Percentiles rank a stretch among this genome's conserved stretches.
Conservation (phyloP, 2,888 invertebrate species). For the Dryadula phaetusa region DNA sequence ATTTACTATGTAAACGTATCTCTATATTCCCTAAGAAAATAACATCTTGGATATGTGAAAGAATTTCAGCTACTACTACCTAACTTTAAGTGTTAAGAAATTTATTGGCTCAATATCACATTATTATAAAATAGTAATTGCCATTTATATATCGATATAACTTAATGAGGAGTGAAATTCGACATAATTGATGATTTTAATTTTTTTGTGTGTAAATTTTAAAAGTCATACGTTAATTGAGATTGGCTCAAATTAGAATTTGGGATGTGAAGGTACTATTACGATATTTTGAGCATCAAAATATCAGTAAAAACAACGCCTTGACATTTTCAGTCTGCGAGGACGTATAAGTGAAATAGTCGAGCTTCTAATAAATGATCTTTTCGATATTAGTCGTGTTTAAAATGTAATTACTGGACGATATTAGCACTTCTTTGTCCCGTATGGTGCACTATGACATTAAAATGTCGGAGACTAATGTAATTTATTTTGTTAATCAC, state of each 20-base stretch:
- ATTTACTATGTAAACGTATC: too few species aligned
- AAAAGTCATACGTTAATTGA: too few species aligned
- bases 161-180: too few species aligned
- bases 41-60: too few species aligned
- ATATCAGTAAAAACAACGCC: conserved; percentile 40
- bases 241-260: conserved; percentile 34
- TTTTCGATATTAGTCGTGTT: conserved; percentile 13
- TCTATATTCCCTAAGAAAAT: too few species aligned
- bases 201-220: too few species aligned
- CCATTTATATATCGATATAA: too few species aligned
- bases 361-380: conserved; percentile 22
- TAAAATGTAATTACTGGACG: conserved; percentile 16
- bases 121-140: too few species aligned
- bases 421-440: conserved; percentile 18
- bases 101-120: too few species aligned
- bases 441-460: conserved; percentile 12
- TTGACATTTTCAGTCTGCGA: conserved; percentile 44
- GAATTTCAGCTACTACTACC: too few species aligned
- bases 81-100: too few species aligned
- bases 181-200: too few species aligned
- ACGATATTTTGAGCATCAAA: conserved; percentile 28
- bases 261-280: conserved; percentile 26
- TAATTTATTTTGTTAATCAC: conserved; percentile 1
- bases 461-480: conserved; percentile 12
- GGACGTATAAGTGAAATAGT: conserved; percentile 36